These are phyloP conservation scores for Montipora cactus DNA, from an alignment of 64 coral and sea anemone species.

Conservation along the genomic window DNA sequence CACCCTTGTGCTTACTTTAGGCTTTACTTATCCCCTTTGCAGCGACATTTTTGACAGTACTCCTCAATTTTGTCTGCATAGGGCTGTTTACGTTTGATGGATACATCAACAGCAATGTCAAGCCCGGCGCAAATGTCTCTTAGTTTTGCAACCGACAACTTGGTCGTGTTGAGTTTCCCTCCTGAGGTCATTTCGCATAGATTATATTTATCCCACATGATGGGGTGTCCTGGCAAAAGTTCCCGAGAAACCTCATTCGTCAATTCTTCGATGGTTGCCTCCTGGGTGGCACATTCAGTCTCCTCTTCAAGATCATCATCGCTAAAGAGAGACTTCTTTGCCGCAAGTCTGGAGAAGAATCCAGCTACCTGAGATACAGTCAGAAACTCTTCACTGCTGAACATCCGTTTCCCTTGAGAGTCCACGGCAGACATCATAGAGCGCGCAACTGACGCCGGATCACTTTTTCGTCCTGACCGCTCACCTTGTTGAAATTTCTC, in stretches of 20 bases:
- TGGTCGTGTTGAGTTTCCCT: slow-evolving; percentile 71
- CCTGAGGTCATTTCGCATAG: slow-evolving; percentile 72
- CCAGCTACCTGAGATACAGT: slow-evolving; percentile 76
- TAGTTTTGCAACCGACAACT: slow-evolving; percentile 66
- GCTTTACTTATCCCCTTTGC: slow-evolving; percentile 38
- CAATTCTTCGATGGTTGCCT: slow-evolving; percentile 78
- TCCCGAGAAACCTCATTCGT: slow-evolving; percentile 65
- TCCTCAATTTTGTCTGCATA: slow-evolving; percentile 62
- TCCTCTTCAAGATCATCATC: slow-evolving; percentile 68
- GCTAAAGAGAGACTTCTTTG: slow-evolving; percentile 68
- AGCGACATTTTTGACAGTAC: slow-evolving; percentile 42
- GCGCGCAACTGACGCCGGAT: slow-evolving; percentile 78
- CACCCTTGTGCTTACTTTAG: slow-evolving; percentile 27
- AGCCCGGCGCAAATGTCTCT: slow-evolving; percentile 57
- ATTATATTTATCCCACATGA: slow-evolving; percentile 57
- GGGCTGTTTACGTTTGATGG: slow-evolving; percentile 53
- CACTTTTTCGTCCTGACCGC: slow-evolving; percentile 73
- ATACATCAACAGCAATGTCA: slow-evolving; percentile 52
- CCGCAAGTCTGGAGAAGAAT: slow-evolving; percentile 78
- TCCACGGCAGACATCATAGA: slow-evolving; percentile 81
- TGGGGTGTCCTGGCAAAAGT: slow-evolving; percentile 59
- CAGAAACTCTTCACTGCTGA: slow-evolving; percentile 75
- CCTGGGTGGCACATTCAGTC: slow-evolving; percentile 47
- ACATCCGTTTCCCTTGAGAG: slow-evolving; percentile 67
- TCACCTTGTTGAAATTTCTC: slow-evolving; percentile 90